A percentile compares a stretch with the other conserved stretches of the same genome.
phyloP scores from a whole-genome alignment of 2,888 invertebrate species.

The Crematogaster levior region DNA sequence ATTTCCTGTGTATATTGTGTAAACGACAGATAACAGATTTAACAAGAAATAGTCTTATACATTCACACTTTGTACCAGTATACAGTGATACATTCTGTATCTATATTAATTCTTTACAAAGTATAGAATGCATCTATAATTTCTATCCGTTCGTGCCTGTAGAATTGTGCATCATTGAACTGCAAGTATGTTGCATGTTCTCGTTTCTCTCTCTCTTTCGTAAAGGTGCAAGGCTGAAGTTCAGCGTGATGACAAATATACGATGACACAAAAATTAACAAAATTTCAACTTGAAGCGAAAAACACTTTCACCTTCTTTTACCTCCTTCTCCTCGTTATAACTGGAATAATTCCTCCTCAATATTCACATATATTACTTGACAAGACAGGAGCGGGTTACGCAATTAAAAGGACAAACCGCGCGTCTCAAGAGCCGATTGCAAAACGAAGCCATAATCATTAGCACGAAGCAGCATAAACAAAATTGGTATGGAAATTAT shows the following conservation, averaged over 20 bases:
- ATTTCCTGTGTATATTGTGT: neutral
- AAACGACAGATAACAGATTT: neutral
- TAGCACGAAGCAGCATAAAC: neutral
- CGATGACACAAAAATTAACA: conserved; percentile 42
- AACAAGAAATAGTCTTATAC: neutral
- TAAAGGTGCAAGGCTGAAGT: conserved; percentile 41
- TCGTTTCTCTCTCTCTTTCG: neutral
- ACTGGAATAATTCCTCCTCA: conserved; percentile 1
- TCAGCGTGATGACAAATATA: conserved; percentile 20
- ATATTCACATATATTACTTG: conserved; percentile 3
- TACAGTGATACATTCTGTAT: neutral
- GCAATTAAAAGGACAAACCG: conserved; percentile 2
- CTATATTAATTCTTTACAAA: neutral
- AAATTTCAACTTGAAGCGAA: conserved; percentile 47
- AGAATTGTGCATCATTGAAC: neutral
- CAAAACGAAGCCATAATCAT: neutral
- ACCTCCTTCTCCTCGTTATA: conserved; percentile 54
- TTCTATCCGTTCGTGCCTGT: neutral
- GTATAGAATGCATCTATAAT: neutral
- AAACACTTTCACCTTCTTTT: conserved; percentile 67
- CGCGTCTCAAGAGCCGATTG: neutral
- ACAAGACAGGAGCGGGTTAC: neutral
- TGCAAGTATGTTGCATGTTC: conserved; percentile 11
- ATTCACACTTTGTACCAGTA: neutral
- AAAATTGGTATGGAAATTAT: neutral